Evolutionary conservation across 2,113 vertebrate species (phyloP).

Genomic region (Nannobrachium achirus): DNA sequence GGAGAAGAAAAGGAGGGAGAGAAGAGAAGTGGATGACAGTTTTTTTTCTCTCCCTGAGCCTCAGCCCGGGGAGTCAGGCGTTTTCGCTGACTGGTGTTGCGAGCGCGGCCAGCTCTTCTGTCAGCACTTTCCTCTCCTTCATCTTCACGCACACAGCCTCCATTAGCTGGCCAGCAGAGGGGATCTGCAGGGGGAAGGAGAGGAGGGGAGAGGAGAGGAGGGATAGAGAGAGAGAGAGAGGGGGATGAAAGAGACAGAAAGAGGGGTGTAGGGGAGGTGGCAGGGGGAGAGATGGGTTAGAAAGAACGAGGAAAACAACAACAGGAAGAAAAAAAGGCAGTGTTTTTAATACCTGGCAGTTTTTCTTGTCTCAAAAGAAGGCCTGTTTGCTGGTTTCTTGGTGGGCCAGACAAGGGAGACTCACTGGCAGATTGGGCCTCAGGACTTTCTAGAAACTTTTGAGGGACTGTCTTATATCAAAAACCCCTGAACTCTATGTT

Average conservation of each 20-base stretch:
- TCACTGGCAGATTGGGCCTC: conserved; percentile 25
- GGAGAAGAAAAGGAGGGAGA: conserved; percentile 10
- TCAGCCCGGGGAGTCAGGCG: conserved; percentile 79
- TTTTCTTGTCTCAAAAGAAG: conserved; percentile 34
- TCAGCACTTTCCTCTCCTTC: conserved; percentile 89
- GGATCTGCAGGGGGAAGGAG: conserved; percentile 84
- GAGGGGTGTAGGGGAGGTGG: conserved; percentile 18
- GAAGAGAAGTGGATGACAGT: conserved; percentile 71
- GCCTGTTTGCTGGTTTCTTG: conserved; percentile 30
- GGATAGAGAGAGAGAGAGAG: conserved; percentile 60
- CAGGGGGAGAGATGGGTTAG: conserved; percentile 66
- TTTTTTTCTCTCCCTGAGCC: conserved; percentile 66
- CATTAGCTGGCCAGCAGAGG: conserved; percentile 88
- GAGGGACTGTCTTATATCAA: conserved; percentile 33
- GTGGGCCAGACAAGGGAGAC: conserved; percentile 37
- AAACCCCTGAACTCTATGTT: background rate
- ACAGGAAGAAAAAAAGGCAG: conserved; percentile 35
- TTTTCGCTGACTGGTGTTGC: conserved; percentile 80
- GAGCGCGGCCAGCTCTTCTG: conserved; percentile 86
- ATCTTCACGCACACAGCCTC: conserved; percentile 89
- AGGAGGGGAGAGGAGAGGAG: conserved; percentile 33
- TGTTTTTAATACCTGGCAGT: conserved; percentile 59
- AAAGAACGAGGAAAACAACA: conserved; percentile 73
- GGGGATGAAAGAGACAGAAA: conserved; percentile 8
- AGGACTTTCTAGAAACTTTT: conserved; percentile 43